Base-by-base conservation (phyloP, 2,888 invertebrate species). In the Eutolmus rufibarbis region DNA sequence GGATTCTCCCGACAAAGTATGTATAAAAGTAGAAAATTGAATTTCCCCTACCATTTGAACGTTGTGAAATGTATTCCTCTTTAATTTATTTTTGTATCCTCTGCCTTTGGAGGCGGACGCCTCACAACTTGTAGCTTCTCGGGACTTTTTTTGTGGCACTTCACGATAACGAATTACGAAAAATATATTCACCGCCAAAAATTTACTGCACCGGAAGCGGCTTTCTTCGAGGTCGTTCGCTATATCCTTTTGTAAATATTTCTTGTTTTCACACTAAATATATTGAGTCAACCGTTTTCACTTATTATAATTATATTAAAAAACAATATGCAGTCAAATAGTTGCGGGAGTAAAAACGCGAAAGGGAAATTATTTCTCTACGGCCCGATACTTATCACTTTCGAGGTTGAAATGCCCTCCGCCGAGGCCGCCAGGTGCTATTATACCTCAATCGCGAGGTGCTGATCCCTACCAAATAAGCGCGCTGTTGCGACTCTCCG, bases 341-440 rank as follows among this genome's bases (percentile, higher is more conserved):
- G 34, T 19, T 2, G 23, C 57, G 57, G 57, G 57, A 19, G 23
- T 19, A 57, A 19, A 57, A 31, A 4, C n/a, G 34, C 31, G 34
- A 82, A 82, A 37, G 57, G 28, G n/a, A 56, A 37, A 66, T 16
- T 46, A 34, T 23, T 12, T 12, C 9, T 19, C 34, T 82, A 56
- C 82, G 66, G 87, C 87, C 91, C 91, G 92, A 90, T 89, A 90
- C 91, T 92, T 91, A 91, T 91, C 91, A 91, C 92, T 91, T 90
- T 91, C 91, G 91, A 91, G 90, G 91, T 91, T 89, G 91, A 92
- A 92, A 92, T 92, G 92, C 91, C 57, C 82, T 82, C 57, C n/a
- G 37, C 34, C 34, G 82, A 57, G 19, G 82, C 82, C 82, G 37
- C 31, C 40, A 37, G 82, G 82, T 82, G 82, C 82, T 82, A 82